Evolutionary conservation across 2,113 vertebrate species (phyloP), one percentile per base, ranked within the genome.

Genomic region (Athene cunicularia): DNA sequence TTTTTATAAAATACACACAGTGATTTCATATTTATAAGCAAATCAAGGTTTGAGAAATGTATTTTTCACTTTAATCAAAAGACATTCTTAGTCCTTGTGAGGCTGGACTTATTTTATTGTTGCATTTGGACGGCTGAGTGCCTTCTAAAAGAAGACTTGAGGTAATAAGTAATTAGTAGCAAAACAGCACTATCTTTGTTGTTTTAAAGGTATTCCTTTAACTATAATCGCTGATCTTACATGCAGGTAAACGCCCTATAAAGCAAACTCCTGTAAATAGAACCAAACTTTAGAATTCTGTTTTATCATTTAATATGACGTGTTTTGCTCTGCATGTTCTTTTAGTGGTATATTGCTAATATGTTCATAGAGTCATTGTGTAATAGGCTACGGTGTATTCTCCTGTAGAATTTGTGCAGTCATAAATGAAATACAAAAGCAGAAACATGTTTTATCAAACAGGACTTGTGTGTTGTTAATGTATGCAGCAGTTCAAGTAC

Each of bases 401-500:
- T 73, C 96, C 95, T 11, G 3, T 59, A 76, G 83, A 83, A 90
- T 92, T 86, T 77, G 37, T 11, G 3, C 62, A 88, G 68, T 84
- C 71, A 37, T 86, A 95, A 96, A 92, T 81, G 97, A 96, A 97
- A 95, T 86, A 5, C 75, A 96, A 95, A 94, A 88, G 79, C 95
- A 95, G 96, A 92, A 96, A 5, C 75, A 24, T 90, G 86, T 97
- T 96, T 96, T 91, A 92, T 96, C 95, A 88, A 94, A 86, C 24
- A 73, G 77, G 90, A 89, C 95, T 97, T 79, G 83, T 88, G 82
- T 97, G 96, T 81, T 83, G 97, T 90, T 98, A 99, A 99, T 99
- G 82, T 98, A 98, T 99, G 97, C 98, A 97, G 97, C 93, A 94
- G 98, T 97, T 97, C 90, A 90, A 97, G 98, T 94, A 92, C 97